Percentiles rank a stretch among this genome's conserved stretches.
phyloP scores from a whole-genome alignment of 2,797 vertebrate species.

The Serranus cabrilla region DNA sequence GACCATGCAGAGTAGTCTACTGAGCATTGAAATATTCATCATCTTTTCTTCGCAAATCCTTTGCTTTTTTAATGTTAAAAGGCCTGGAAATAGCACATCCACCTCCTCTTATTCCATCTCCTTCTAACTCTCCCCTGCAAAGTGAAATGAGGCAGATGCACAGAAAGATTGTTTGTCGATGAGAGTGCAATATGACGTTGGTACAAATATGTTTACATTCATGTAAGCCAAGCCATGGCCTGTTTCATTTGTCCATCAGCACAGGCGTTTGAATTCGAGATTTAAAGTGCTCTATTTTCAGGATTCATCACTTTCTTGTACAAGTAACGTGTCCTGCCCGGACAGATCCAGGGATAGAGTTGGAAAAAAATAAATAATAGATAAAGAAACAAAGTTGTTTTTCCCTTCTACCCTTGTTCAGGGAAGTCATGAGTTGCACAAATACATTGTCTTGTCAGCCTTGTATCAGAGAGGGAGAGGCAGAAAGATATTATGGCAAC shows the following conservation, averaged over 20 bases:
- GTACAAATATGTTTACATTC: slow-evolving; percentile 42
- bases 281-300: slow-evolving; percentile 42
- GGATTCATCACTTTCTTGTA: slow-evolving; percentile 30
- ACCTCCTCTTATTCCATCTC: slow-evolving; percentile 27
- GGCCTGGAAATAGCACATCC: slow-evolving; percentile 58
- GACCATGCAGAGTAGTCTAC: slow-evolving; percentile 54
- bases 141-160: slow-evolving; percentile 38
- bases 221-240: slow-evolving; percentile 11
- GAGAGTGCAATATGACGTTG: slow-evolving; percentile 35
- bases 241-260: slow-evolving; percentile 19
- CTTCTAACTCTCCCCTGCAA: slow-evolving; percentile 20
- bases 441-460: slow-evolving; percentile 48
- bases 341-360: slow-evolving; percentile 40
- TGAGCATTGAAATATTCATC: slow-evolving; percentile 72
- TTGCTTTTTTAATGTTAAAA: slow-evolving; percentile 72
- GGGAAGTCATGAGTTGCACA: slow-evolving; percentile 36
- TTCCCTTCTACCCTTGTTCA: slow-evolving; percentile 36
- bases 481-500: slow-evolving; percentile 26
- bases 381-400: slow-evolving; percentile 62
- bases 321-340: slow-evolving; percentile 29
- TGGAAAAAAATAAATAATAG: slow-evolving; percentile 54
- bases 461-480: slow-evolving; percentile 21
- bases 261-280: slow-evolving; percentile 20
- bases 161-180: slow-evolving; percentile 31
- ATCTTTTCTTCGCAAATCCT: slow-evolving; percentile 57